phyloP scores from a whole-genome alignment of 2,888 invertebrate species.

The Epinotia ramella region DNA sequence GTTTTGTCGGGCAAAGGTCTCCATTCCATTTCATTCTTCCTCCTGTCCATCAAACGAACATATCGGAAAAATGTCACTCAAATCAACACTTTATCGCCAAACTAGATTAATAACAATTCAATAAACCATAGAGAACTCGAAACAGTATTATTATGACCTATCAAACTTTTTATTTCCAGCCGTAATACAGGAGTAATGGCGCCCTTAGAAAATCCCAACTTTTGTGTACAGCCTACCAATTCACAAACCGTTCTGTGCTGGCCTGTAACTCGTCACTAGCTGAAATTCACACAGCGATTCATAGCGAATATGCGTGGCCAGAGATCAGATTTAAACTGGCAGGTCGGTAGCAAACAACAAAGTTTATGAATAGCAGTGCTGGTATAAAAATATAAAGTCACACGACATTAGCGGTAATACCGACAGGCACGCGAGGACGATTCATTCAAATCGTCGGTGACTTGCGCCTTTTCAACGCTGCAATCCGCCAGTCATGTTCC shows the following conservation, averaged over 20 bases:
- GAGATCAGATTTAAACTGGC: too few species aligned
- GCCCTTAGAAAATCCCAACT: slow-evolving; percentile 34
- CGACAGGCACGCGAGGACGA: slow-evolving; percentile 73
- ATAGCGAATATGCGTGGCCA: too few species aligned
- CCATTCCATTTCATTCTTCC: too few species aligned
- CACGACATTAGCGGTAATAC: slow-evolving; percentile 63
- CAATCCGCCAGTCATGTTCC: slow-evolving; percentile 14
- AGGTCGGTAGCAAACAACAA: not conserved
- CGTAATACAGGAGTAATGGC: slow-evolving; percentile 32
- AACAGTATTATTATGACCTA: not conserved
- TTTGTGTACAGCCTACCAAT: slow-evolving; percentile 45
- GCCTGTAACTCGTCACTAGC: not conserved
- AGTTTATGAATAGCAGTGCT: not conserved
- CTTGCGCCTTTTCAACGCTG: slow-evolving; percentile 54
- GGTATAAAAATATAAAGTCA: slow-evolving; percentile 56
- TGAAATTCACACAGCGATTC: too few species aligned
- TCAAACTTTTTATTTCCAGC: slow-evolving; percentile 31
- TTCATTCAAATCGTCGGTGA: slow-evolving; percentile 80
- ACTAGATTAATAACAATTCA: slow-evolving; percentile 7
- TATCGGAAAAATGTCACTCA: too few species aligned
- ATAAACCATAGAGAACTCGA: slow-evolving; percentile 22
- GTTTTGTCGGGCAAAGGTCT: too few species aligned
- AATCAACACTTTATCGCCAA: not conserved
- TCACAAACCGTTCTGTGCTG: not conserved
- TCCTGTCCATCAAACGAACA: too few species aligned